Conservation (phyloP, 1,140 invertebrate species). For the Drosophila rhopaloa region DNA sequence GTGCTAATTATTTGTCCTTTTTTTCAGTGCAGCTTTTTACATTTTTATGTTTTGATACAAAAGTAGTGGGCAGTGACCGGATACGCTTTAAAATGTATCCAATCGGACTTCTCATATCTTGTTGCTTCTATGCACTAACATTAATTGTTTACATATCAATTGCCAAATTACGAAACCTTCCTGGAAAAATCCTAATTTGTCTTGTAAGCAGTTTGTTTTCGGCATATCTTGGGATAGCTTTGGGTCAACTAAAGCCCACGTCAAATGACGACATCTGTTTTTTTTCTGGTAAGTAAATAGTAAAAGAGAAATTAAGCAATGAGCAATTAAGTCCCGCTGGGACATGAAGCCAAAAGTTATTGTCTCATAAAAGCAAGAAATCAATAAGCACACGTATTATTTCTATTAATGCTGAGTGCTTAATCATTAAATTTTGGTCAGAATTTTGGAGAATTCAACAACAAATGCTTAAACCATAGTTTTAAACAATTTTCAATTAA, state of each 20-base stretch:
- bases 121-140: conserved; percentile 87
- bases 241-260: conserved; percentile 85
- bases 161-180: conserved; percentile 88
- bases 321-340: background rate
- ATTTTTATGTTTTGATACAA: conserved; percentile 75
- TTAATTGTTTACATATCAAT: conserved; percentile 88
- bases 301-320: background rate
- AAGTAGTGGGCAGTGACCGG: conserved; percentile 69
- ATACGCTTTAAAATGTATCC: conserved; percentile 78
- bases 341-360: background rate
- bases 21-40: conserved; percentile 72
- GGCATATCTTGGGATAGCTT: conserved; percentile 87
- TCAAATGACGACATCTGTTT: conserved; percentile 70
- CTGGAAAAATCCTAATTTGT: conserved; percentile 89
- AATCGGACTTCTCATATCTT: conserved; percentile 85
- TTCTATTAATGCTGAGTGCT: background rate
- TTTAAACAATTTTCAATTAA: too few relatives aligned
- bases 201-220: conserved; percentile 87
- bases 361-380: background rate
- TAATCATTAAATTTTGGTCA: background rate
- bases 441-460: too few relatives aligned
- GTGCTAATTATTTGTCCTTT: conserved; percentile 4
- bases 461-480: too few relatives aligned
- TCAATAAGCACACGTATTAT: background rate
- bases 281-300: conserved; percentile 63